Evolutionary conservation across 2,888 invertebrate species (phyloP), one percentile per base, ranked within the genome.

Genomic region (Allophyes oxyacanthae): DNA sequence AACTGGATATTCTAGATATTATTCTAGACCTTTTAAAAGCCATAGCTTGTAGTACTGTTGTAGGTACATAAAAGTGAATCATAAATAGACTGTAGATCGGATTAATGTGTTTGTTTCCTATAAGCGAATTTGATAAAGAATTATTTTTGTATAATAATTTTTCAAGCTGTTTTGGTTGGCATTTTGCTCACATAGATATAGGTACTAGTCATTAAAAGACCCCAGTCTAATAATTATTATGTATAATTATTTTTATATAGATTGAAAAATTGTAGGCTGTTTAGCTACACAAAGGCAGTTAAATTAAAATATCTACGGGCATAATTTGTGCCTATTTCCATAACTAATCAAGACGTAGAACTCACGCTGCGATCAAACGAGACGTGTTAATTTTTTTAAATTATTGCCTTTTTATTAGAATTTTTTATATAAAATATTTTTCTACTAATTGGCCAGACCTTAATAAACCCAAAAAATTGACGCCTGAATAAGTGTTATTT

Each of bases 291-390:
- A 28, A 28, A 28, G 28, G 46, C 41, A 45, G 30, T 57, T 41
- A 69, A 63, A 69, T 52, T 52, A 48, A 66, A 69, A 64, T 58
- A 64, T 64, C 37, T 48, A 49, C 44, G 33, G 43, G 54, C 32
- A 63, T 50, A 28, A 43, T 54, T 59, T 62, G 42, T 38, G 45
- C 20, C 34, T 45, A 66, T 72, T 76, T 76, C 71, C 66, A 64
- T 66, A 64, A 59, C 62, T 62, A 71, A 75, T 66, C 64, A 76
- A 72, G 69, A 69, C 46, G 53, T 73, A 46, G 60, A 62, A 28
- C 49, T 52, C 77, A 69, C 50, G 77, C 77, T 74, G 75, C n/a
- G 77, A 59, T 60, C 33, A 56, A 64, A 76, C 43, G 60, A 66
- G 34, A 64, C 51, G 62, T 62, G 64, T 69, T 73, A 64, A 70